These are phyloP conservation scores for Incurvaria masculella DNA, from an alignment of 2,888 invertebrate genomes.

Conservation along the genomic window DNA sequence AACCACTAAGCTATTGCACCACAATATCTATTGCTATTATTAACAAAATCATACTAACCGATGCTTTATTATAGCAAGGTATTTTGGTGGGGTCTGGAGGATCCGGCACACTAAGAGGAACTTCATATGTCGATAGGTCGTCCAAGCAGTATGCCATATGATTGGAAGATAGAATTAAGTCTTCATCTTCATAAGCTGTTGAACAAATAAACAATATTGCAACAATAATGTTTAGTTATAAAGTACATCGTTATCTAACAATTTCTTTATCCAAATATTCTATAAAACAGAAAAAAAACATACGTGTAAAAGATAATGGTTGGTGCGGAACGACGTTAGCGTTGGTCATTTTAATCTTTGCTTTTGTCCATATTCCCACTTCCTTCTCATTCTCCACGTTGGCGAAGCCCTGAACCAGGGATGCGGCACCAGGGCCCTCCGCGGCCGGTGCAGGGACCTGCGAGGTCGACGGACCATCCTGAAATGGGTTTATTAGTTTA, in stretches of 20 bases:
- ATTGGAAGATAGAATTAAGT: conserved; percentile 38
- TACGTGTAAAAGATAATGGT: conserved; percentile 44
- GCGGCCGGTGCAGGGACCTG: conserved; percentile 28
- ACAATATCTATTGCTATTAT: no score
- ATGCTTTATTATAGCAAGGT: conserved; percentile 66
- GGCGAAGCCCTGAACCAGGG: conserved; percentile 39
- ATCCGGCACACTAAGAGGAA: conserved; percentile 60
- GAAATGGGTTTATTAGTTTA: no score
- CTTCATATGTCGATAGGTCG: conserved; percentile 47
- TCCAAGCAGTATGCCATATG: conserved; percentile 51
- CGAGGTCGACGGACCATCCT: conserved; percentile 50
- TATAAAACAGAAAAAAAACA: conserved; percentile 21
- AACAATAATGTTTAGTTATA: no score
- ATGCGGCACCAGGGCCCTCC: conserved; percentile 42
- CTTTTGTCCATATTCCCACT: conserved; percentile 51
- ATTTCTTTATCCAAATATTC: no score
- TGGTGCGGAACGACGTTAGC: conserved; percentile 44
- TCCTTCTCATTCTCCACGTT: conserved; percentile 49
- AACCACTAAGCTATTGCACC: no score
- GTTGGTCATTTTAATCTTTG: conserved; percentile 50
- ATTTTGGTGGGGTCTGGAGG: conserved; percentile 58
- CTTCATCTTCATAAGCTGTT: conserved; percentile 64
- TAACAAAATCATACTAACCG: conserved; percentile 33
- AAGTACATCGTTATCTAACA: no score
- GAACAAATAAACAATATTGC: no score